A percentile compares a stretch with the other conserved stretches of the same genome.
Evolutionary conservation across 2,113 vertebrate genomes (phyloP).

Genomic region (Dissostichus mawsoni): DNA sequence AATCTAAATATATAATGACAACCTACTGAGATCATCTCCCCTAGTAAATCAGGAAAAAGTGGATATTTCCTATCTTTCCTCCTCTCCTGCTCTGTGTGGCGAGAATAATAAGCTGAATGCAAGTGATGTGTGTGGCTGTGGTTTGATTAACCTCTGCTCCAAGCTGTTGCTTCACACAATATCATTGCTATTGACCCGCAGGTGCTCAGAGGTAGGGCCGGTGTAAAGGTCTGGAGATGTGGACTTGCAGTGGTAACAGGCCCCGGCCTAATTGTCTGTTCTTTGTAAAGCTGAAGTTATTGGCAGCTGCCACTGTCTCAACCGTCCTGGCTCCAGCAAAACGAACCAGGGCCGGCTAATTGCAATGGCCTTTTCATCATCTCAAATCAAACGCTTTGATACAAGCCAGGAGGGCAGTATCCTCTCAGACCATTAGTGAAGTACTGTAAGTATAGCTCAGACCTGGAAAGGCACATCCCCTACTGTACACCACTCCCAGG

Average conservation of each 20-base stretch:
- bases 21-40: slow-evolving; percentile 8
- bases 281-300: slow-evolving; percentile 86
- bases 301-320: slow-evolving; percentile 91
- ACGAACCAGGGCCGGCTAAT: slow-evolving; percentile 87
- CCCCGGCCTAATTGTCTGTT: slow-evolving; percentile 88
- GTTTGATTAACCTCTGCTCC: slow-evolving; percentile 83
- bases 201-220: slow-evolving; percentile 83
- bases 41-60: slow-evolving; percentile 15
- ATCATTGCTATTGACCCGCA: slow-evolving; percentile 91
- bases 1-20: slow-evolving; percentile 8
- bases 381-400: slow-evolving; percentile 88
- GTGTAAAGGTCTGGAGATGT: slow-evolving; percentile 87
- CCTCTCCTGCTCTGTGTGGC: slow-evolving; percentile 54
- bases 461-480: slow-evolving; percentile 59
- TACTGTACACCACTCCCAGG: slow-evolving; percentile 32
- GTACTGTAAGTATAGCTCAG: slow-evolving; percentile 70
- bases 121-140: slow-evolving; percentile 63
- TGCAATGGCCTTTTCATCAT: slow-evolving; percentile 96
- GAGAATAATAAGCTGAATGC: slow-evolving; percentile 68
- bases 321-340: slow-evolving; percentile 85
- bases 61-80: slow-evolving; percentile 17
- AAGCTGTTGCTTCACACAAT: slow-evolving; percentile 69
- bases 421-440: slow-evolving; percentile 86
- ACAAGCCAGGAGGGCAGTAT: slow-evolving; percentile 78
- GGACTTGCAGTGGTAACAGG: slow-evolving; percentile 83